Conservation (phyloP, 2,888 invertebrate species). For the Nipponacmea schrenckii region DNA sequence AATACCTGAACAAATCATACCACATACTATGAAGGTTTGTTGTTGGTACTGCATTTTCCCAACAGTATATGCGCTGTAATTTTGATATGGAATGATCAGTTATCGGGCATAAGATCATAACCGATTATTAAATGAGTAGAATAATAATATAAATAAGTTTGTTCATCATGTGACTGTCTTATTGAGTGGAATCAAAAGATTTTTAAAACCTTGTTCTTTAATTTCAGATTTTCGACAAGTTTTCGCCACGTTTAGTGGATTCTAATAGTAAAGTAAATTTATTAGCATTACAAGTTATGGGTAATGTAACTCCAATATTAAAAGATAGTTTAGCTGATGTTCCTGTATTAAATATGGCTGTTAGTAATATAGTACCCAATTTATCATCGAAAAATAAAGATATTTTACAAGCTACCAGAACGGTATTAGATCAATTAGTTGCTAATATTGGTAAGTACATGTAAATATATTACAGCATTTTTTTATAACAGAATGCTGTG, state of each 20-base stretch:
- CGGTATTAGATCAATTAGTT: constrained; percentile 57
- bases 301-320: constrained; percentile 54
- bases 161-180: too few relatives aligned
- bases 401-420: constrained; percentile 58
- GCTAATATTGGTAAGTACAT: constrained; percentile 59
- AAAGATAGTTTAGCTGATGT: constrained; percentile 44
- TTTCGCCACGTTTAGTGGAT: constrained; percentile 65
- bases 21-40: constrained; percentile 62
- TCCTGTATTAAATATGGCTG: constrained; percentile 55
- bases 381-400: constrained; percentile 66
- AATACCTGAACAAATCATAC: constrained; percentile 50
- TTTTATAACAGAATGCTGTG: too few relatives aligned
- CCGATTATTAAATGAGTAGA: too few relatives aligned
- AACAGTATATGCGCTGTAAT: too few relatives aligned
- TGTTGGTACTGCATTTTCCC: too few relatives aligned
- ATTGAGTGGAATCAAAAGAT: too few relatives aligned
- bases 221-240: constrained; percentile 66
- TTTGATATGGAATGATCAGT: too few relatives aligned
- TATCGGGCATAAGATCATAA: too few relatives aligned
- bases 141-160: too few relatives aligned
- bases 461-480: too few relatives aligned
- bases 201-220: too few relatives aligned
- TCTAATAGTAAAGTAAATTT: constrained; percentile 68
- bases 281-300: constrained; percentile 61
- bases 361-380: constrained; percentile 62